Base-by-base conservation (phyloP, 2,888 invertebrate species). In the Amiota communis region DNA sequence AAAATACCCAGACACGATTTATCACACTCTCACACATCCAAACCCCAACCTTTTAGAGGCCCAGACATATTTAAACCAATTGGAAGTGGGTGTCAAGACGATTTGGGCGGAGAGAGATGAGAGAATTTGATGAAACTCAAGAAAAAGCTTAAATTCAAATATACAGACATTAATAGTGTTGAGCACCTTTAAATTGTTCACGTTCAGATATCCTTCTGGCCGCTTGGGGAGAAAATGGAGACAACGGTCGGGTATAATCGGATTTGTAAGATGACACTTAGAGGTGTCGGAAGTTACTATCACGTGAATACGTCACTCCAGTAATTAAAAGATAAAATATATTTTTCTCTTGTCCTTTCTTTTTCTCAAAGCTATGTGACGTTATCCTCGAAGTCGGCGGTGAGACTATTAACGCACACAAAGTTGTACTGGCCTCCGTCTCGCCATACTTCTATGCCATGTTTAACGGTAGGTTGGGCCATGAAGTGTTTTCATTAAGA, bases 391-490 rank as follows among this genome's bases (percentile, higher is more conserved):
- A 92, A 83, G 93, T 93, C 80, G 93, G 93, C 73, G 91, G 92
- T 79, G 93, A 93, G 81, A 91, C 91, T 77, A 92, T 94, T 87
- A 91, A 92, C 82, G 94, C 94, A 71, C 95, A 95, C 89, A 93
- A 93, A 88, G 92, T 95, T 80, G 93, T 95, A 72, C 90, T 95
- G 86, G 94, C 95, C 57, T 93, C 95, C 65, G 92, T 93, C 84
- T 94, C 93, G 87, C 93, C 94, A 23, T 95, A 95, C 89, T 95
- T 95, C 90, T 93, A 93, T 90, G 94, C 95, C 77, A 90, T 93
- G 90, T 90, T 90, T 77, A 90, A 90, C 82, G 90, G 90, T 90
- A 84, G 88, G 88, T 8, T 59, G 15, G 15, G 59, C 17, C 15
- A 59, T 11, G 20, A 20, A 17, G 59, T 59, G 17, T 15, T 20